Percentiles rank a stretch among this genome's conserved stretches.
Evolutionary conservation across 1,140 invertebrate species (phyloP).

Genomic region (Odontomachus brunneus): DNA sequence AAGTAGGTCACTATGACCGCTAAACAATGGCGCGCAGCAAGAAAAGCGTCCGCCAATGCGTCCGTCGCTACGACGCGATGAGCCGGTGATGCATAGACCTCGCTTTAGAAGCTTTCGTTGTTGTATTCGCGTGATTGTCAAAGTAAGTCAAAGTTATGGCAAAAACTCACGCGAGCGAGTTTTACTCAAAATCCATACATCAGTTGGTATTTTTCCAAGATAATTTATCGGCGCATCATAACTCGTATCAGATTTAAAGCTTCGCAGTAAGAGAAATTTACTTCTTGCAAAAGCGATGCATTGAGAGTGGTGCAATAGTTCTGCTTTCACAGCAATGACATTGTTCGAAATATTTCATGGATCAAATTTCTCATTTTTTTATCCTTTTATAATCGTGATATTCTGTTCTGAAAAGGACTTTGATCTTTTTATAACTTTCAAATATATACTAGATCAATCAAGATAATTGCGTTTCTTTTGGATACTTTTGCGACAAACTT

Average conservation of each 20-base stretch:
- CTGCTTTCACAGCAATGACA: no score
- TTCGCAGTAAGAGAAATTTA: background rate
- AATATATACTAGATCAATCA: background rate
- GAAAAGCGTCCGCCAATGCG: slow-evolving; percentile 35
- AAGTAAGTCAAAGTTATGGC: slow-evolving; percentile 22
- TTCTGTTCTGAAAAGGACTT: no score
- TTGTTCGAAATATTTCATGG: no score
- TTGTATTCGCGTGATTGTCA: slow-evolving; percentile 11
- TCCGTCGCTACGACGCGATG: slow-evolving; percentile 16
- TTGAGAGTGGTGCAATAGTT: no score
- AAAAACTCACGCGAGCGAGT: background rate
- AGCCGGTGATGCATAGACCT: slow-evolving; percentile 29
- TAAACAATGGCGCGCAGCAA: slow-evolving; percentile 30
- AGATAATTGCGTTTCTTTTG: background rate
- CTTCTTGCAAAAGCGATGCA: no score
- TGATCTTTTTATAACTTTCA: background rate
- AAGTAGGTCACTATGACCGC: slow-evolving; percentile 33
- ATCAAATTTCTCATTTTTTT: no score
- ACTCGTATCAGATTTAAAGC: background rate
- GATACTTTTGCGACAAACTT: slow-evolving; percentile 9
- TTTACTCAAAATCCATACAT: slow-evolving; percentile 15
- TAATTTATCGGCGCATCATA: background rate
- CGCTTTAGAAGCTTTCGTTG: slow-evolving; percentile 15
- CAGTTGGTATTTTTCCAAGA: background rate
- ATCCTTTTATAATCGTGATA: no score